Evolutionary conservation across 2,888 invertebrate genomes (phyloP).

Genomic region (Conus canariensis): DNA sequence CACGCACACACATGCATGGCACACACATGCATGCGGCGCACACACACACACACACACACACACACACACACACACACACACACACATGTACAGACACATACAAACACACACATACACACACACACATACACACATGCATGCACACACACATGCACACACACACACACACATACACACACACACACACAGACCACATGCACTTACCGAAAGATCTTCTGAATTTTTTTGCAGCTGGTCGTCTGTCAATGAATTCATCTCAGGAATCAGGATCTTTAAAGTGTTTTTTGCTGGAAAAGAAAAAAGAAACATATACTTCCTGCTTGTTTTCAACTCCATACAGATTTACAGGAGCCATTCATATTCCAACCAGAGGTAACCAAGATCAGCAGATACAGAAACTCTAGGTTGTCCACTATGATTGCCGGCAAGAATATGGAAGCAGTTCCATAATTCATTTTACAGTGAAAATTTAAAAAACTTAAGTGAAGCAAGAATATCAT

Average conservation of each 20-base stretch:
- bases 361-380: too few species aligned
- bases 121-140: too few species aligned
- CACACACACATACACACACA: not conserved
- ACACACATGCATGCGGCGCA: not conserved
- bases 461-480: too few species aligned
- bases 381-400: too few species aligned
- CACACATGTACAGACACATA: not conserved
- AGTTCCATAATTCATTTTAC: too few species aligned
- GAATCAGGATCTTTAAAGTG: slow-evolving; percentile 93
- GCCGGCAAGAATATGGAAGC: too few species aligned
- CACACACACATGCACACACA: not conserved
- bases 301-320: not conserved
- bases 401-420: too few species aligned
- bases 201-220: slow-evolving; percentile 74
- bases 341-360: not conserved
- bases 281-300: slow-evolving; percentile 83
- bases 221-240: slow-evolving; percentile 67
- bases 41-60: not conserved
- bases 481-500: too few species aligned
- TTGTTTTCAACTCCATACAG: not conserved
- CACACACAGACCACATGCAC: slow-evolving; percentile 37
- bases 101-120: not conserved
- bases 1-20: not conserved
- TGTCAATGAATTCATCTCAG: slow-evolving; percentile 88
- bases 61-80: too few species aligned